Evolutionary conservation across 1,140 invertebrate genomes (phyloP), one percentile per base, ranked within the genome.

Genomic region (Saxidomus purpurata): DNA sequence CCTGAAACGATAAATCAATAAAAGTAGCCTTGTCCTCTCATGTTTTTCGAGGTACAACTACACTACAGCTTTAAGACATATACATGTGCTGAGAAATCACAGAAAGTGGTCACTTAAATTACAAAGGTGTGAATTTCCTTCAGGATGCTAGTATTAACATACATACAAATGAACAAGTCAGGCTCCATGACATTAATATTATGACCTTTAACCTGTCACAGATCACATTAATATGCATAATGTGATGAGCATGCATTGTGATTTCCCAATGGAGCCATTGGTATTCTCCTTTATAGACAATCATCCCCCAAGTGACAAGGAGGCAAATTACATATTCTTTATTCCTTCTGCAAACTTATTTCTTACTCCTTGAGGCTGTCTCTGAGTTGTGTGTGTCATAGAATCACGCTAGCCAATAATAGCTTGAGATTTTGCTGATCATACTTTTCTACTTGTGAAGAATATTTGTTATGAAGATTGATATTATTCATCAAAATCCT

Each of bases 241-340:
- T 61, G 36, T 71, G 69, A 43, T 55, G 47, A 89, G 77, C 63
- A 88, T 74, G 77, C 47, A 67, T 89, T 47, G 55, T 89, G 52
- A 89, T 89, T 89, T 89, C 87, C 87, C 87, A 13, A 15, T 55
- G 63, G 87, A 43, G 17, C 61, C 59, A 82, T 89, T 89, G 77
- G 38, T 67, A 82, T 71, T 82, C 79, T 74, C 77, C 19, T 63
- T 76, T 63, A 79, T 87, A 77, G 71, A 63, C 85, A 55, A 47
- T 63, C 59, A 55, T 34, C 15, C 40, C 55, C 22, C 36, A 52
- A 40, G 85, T 40, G 85, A 31, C 36, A 25, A 25, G 49, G 31
- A 59, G 47, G 79, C 38, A 80, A 59, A 89, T 89, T 89, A 69
- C 67, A 74, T 80, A 63, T 69, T 81, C 76, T 89, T 82, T 82